Percentiles rank a stretch among this genome's conserved stretches.
Evolutionary conservation across 2,113 vertebrate genomes (phyloP).

Genomic region (Dasyurus viverrinus): DNA sequence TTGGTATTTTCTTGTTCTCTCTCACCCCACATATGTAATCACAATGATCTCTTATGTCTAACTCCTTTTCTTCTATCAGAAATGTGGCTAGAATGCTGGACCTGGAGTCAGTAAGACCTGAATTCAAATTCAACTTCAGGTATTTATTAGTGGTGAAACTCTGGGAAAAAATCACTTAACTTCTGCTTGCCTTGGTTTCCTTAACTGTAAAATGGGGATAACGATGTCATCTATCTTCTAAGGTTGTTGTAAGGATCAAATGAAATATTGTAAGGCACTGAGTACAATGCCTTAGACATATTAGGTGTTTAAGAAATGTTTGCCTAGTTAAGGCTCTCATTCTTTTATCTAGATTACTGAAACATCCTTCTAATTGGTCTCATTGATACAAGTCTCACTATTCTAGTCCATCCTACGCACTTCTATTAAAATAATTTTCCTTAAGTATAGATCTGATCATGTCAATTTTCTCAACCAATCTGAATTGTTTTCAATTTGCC

Average conservation of each 20-base stretch:
- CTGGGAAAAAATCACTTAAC: background rate
- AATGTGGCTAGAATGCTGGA: background rate
- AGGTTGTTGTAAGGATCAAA: background rate
- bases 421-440: background rate
- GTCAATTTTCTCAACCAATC: background rate
- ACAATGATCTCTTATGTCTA: background rate
- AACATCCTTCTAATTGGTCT: background rate
- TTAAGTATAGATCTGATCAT: background rate
- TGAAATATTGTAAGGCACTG: background rate
- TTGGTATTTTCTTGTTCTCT: background rate
- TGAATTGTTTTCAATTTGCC: background rate
- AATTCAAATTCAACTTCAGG: background rate
- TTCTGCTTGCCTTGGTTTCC: background rate
- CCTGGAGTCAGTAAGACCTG: background rate
- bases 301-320: background rate
- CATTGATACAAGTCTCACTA: background rate
- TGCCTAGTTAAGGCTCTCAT: background rate
- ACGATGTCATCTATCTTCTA: background rate
- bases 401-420: background rate
- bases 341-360: background rate
- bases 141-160: background rate
- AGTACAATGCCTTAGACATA: background rate
- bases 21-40: background rate
- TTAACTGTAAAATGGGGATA: background rate
- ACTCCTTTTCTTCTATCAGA: background rate